Evolutionary conservation across 1,140 invertebrate genomes (phyloP), one percentile per base, ranked within the genome.

Genomic region (Nomia melanderi): DNA sequence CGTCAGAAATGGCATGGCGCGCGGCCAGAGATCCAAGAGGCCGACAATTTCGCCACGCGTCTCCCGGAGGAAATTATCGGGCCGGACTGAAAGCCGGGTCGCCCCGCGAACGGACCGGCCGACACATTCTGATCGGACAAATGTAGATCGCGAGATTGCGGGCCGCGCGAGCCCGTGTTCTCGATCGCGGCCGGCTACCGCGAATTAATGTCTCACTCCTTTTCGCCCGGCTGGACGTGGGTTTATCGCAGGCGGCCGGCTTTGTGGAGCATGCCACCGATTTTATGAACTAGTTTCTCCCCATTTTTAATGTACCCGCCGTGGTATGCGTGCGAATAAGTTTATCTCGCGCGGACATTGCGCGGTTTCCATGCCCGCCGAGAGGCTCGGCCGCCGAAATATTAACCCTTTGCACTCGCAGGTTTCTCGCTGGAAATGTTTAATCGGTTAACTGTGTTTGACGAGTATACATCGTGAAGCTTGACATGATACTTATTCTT

Each of bases 11-110:
- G 59, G 60, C 12, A 39, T 6, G 14, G 50, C 33, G 14, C 33
- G 25, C 25, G 44, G 12, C 14, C 36, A 25, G 41, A 44, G 41
- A 44, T 44, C 20, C 39, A 64, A 44, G 14, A 23, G 14, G 33
- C 12, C 31, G 44, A 36, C 71, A n/a, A 81, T 23, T 50, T 81
- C 36, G 33, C 41, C 47, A 23, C 36, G 54, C 41, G 57, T 74
- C 57, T 76, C 50, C 44, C 60, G 39, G 25, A 66, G 79, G 62
- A 77, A 82, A 82, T 72, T 60, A 67, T 31, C 33, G 9, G 36
- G n/a, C n/a, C 7, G 9, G 62, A 62, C 41, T 50, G 59, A 70
- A 67, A 81, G 33, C 29, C 14, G 23, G 25, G n/a, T 75, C 66
- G n/a, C 47, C 23, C 12, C n/a, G 8, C 53, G 27, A 57, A 20